Evolutionary conservation across 2,888 invertebrate species (phyloP), one percentile per base, ranked within the genome.

Genomic region (Hedychridium roseum): DNA sequence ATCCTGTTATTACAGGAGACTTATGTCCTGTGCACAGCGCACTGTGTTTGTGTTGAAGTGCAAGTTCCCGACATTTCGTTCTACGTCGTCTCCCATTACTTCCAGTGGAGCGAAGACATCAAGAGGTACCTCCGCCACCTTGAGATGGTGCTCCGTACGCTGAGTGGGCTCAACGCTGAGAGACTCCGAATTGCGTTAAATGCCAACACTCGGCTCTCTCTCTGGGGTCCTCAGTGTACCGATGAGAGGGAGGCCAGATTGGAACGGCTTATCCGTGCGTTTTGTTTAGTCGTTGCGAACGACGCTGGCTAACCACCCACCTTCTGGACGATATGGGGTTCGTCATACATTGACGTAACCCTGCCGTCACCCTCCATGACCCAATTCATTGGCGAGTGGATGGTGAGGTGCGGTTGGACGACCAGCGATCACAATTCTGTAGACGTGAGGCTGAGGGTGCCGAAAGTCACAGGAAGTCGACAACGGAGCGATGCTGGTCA

Each of bases 281-380:
- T 30, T 1, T 40, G 11, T 11, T 17, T 50, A n/a, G 6, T 6
- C 1, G 35, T 54, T 1, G 7, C 20, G 0, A 57, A 57, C 16
- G 38, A 48, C 7, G 3, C 17, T 3, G 6, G 20, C 5, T 37
- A 44, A 34, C 32, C 16, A 1, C 40, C 54, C 7, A 51, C 50
- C 1, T 57, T 21, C 34, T 27, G 37, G 47, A 34, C 44, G 37
- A 7, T 20, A 2, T 37, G 30, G 14, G 44, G 44, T 1, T 40
- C 37, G 50, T 51, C 50, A 9, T 54, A 34, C 41, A 54, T 50
- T 20, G 47, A 54, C 41, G 54, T 54, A 1, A 54, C 47, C 21
- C 35, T 50, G 26, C 31, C 32, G 17, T 40, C 47, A 5, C 36
- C 46, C 1, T 34, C 40, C 30, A 21, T 54, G 34, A 7, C 23